phyloP scores from a whole-genome alignment of 1,140 invertebrate species.

The Diploscapter pachys region DNA sequence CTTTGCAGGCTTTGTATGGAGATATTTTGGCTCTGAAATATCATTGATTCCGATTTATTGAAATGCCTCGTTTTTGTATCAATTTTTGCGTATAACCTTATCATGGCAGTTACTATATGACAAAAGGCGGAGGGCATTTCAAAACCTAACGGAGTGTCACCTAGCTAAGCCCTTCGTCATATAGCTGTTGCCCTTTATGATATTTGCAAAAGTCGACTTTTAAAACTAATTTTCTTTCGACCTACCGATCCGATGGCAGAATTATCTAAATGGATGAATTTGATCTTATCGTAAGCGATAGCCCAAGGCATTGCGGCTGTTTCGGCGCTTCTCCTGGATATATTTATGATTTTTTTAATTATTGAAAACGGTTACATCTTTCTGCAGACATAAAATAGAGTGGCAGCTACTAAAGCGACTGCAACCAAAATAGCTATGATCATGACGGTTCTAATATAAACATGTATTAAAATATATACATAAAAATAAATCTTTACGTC shows the following conservation, averaged over 20 bases:
- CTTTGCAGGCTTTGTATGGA: constrained; percentile 13
- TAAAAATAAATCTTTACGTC: constrained; percentile 11
- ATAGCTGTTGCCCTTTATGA: not conserved
- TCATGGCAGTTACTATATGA: not conserved
- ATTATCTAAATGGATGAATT: not conserved
- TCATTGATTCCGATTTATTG: not conserved
- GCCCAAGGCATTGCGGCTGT: constrained; percentile 11
- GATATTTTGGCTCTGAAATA: constrained; percentile 20
- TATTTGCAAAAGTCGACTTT: not conserved
- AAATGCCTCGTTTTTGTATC: not conserved
- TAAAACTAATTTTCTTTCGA: not conserved
- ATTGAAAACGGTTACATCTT: not conserved
- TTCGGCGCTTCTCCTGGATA: not conserved
- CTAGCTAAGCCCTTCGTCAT: constrained; percentile 7
- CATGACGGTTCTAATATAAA: constrained; percentile 25
- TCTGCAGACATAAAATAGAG: constrained; percentile 17
- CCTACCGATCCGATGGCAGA: not conserved
- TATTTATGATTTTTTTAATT: not conserved
- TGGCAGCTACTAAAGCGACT: constrained; percentile 17
- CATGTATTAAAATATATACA: constrained; percentile 12
- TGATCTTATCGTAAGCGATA: constrained; percentile 2
- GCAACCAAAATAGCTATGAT: constrained; percentile 27
- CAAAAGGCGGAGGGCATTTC: not conserved
- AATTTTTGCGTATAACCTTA: not conserved
- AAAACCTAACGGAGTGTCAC: not conserved